Evolutionary conservation across 64 coral and sea anemone genomes (phyloP), one percentile per base, ranked within the genome.

Genomic region (Astreopora myriophthalma): DNA sequence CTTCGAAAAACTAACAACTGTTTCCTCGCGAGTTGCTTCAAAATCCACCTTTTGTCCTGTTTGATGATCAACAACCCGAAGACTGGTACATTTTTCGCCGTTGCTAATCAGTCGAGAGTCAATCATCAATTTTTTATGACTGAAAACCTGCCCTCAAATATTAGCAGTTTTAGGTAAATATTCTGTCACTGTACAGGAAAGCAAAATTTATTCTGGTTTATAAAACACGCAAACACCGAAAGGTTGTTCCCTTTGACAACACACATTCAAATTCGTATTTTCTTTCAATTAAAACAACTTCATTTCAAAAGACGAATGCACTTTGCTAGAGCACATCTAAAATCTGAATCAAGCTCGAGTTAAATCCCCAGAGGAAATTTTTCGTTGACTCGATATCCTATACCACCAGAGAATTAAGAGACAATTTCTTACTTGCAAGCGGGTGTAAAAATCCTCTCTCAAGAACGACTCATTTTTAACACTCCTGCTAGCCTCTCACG

Each of bases 151-250:
- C 32, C 25, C 34, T 19, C 32, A 63, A 83, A 83, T 83, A 83
- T 83, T 83, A 38, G 52, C 57, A 83, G 57, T 83, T 83, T 38
- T 35, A 63, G 57, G 33, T 83, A 83, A 83, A 83, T 83, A 83
- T 38, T 34, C 8, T 14, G 34, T 83, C 32, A 83, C 61, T 83
- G 57, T 30, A 62, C 79, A 65, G 61, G 55, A 36, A 38, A 37
- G 57, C 6, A 35, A 83, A n/a, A 6, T 83, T 64, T 36, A 64
- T 83, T 83, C 12, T 65, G 79, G 65, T 83, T 83, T 83, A 62
- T 61, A 83, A 34, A 36, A 65, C 79, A 65, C 49, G 19, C 55
- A 64, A 65, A 39, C 23, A 32, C 58, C 25, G 38, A 10, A 33
- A 34, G 37, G 29, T 64, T 83, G 31, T 64, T 42, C 13, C 1